Base-by-base conservation (phyloP, 2,113 vertebrate species). In the Myiopsitta monachus region DNA sequence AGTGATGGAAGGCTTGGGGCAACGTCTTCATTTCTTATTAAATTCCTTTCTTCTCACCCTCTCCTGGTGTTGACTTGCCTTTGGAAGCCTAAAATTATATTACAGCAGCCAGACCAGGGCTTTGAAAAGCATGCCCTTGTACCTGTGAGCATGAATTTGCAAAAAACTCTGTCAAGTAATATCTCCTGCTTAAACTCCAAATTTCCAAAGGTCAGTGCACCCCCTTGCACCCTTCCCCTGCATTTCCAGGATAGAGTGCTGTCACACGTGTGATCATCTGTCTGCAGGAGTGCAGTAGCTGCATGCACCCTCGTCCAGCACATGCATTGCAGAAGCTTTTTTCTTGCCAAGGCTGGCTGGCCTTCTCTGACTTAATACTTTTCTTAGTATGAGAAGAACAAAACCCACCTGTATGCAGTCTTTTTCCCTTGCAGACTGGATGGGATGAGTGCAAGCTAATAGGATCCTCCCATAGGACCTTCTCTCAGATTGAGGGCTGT, bases 181-280 rank as follows among this genome's bases (percentile, higher is more conserved):
- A 30, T 43, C 39, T 67, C 31, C 30, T 3, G 8, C 59, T 63
- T 57, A 83, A 62, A 73, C 28, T n/a, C 24, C 31, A 38, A 17
- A 36, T 83, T 84, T 57, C 46, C 11, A 23, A 68, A 55, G 67
- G 41, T 38, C 67, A 62, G 1, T 17, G 10, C 57, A 51, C 8
- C 24, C 18, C 41, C 16, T 39, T 0, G 0, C 14, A 6, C 22
- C 64, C 33, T 77, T 70, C 11, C 38, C n/a, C 57, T 66, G 39
- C 51, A 7, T 66, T 88, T 66, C 49, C 39, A 88, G 59, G 1
- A 1, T 26, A 61, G n/a, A 21, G 11, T 64, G 41, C 54, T 2
- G 3, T 33, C 14, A 3, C 10, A 18, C 21, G 14, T 4, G 3
- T 36, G 26, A 4, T 14, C 1, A 0, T 26, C 41, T 4, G 1